These are phyloP conservation scores for Lamprologus tigripictilis DNA, from an alignment of 2,113 vertebrate genomes.

Conservation along the genomic window DNA sequence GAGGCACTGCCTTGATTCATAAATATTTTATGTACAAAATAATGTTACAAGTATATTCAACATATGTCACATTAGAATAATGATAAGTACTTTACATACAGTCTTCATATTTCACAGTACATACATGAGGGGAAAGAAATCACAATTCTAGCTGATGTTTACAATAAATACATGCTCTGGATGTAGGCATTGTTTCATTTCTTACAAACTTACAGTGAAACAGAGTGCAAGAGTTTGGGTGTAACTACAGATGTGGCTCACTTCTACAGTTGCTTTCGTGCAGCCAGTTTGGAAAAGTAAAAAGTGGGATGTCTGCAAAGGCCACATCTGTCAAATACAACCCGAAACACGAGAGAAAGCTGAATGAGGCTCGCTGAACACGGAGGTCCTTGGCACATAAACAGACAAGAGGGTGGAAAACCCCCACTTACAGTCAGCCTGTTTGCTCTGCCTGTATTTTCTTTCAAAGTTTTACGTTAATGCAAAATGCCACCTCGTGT, in stretches of 20 bases:
- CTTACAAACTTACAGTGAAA: slow-evolving; percentile 27
- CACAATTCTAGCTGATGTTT: slow-evolving; percentile 46
- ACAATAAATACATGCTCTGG: slow-evolving; percentile 65
- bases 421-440: background rate
- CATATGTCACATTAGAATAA: slow-evolving; percentile 49
- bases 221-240: slow-evolving; percentile 36
- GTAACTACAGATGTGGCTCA: background rate
- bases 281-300: background rate
- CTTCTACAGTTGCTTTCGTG: background rate
- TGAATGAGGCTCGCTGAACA: slow-evolving; percentile 7
- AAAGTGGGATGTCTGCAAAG: background rate
- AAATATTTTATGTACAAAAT: slow-evolving; percentile 74
- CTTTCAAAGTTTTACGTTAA: background rate
- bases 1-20: slow-evolving; percentile 16
- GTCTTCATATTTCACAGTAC: slow-evolving; percentile 49
- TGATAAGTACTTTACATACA: slow-evolving; percentile 45
- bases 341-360: background rate
- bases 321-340: background rate
- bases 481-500: background rate
- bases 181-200: slow-evolving; percentile 8
- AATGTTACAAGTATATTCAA: slow-evolving; percentile 56
- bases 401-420: slow-evolving; percentile 1
- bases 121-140: slow-evolving; percentile 45
- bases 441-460: background rate
- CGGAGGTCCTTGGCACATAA: slow-evolving; percentile 66